Base-by-base conservation (phyloP, 2,888 invertebrate species). In the Onchidella celtica region DNA sequence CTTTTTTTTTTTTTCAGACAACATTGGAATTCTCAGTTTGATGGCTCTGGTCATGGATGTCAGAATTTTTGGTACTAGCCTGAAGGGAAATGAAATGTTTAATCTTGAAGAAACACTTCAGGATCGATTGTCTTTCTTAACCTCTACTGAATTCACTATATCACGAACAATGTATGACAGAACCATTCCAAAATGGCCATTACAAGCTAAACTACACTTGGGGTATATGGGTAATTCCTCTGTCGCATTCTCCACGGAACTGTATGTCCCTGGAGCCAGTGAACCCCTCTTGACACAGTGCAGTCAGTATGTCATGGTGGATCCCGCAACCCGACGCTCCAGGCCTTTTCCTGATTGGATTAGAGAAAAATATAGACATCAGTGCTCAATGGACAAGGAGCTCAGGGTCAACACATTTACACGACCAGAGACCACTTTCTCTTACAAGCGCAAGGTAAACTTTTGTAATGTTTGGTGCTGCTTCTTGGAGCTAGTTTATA, bases 201-300 rank as follows among this genome's bases (percentile, higher is more conserved):
- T 77, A 17, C 34, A 66, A 14, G 40, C 34, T 9, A 68, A 66
- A 77, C 32, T 24, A 24, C 2, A 4, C 11, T 57, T 77, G 29
- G 55, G 77, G 34, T 63, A 47, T 40, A 17, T 77, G 6, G 77
- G 77, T n/a, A 66, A 66, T n/a, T 40, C 77, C 11, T 68, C 77
- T 11, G 32, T 77, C 17, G 27, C 27, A 14, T n/a, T 36, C 2
- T 21, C 9, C 0, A 6, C 57, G 17, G 66, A 57, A 21, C 0
- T 68, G 34, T 57, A 47, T 29, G 17, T 9, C 11, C 68, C 66
- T 36, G 27, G 14, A 6, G 11, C 32, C 14, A 32, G 14, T 3
- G 77, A 77, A 14, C 77, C 77, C 24, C 3, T 77, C 11, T 21
- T 77, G 32, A 47, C 32, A 1, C 24, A 36, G 17, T n/a, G 24